Evolutionary conservation across 2,797 vertebrate genomes (phyloP).

Genomic region (Poeciliopsis infans): DNA sequence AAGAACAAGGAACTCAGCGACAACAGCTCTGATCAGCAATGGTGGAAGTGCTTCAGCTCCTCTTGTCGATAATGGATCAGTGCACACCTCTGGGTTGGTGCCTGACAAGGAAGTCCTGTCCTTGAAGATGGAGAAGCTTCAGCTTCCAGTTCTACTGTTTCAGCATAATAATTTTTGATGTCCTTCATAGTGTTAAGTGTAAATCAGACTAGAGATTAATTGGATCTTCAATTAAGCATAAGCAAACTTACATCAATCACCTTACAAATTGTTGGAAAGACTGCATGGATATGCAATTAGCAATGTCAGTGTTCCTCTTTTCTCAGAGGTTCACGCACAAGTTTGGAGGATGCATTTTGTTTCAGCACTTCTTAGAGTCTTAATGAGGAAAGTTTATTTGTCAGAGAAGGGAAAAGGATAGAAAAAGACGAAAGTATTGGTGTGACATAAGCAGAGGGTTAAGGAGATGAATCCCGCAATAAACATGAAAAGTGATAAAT

Average conservation of each 20-base stretch:
- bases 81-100: constrained; percentile 30
- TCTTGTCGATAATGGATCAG: constrained; percentile 37
- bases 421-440: constrained; percentile 22
- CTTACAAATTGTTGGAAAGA: constrained; percentile 22
- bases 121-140: constrained; percentile 15
- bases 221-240: constrained; percentile 18
- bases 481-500: constrained; percentile 26
- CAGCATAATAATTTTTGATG: constrained; percentile 22
- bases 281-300: constrained; percentile 12
- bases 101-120: constrained; percentile 17
- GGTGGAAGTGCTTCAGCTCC: constrained; percentile 27
- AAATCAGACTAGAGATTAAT: constrained; percentile 17
- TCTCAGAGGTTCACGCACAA: constrained; percentile 46
- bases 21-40: constrained; percentile 21
- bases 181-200: constrained; percentile 6
- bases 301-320: constrained; percentile 23
- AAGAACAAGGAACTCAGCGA: constrained; percentile 20
- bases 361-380: constrained; percentile 37
- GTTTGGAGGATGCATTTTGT: constrained; percentile 32
- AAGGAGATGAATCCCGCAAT: constrained; percentile 12
- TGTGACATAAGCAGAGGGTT: constrained; percentile 47
- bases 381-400: constrained; percentile 46
- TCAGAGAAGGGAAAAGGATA: constrained; percentile 42
- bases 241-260: constrained; percentile 10
- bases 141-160: constrained; percentile 21